phyloP scores from a whole-genome alignment of 2,888 invertebrate genomes.

The Eristalis arbustorum region DNA sequence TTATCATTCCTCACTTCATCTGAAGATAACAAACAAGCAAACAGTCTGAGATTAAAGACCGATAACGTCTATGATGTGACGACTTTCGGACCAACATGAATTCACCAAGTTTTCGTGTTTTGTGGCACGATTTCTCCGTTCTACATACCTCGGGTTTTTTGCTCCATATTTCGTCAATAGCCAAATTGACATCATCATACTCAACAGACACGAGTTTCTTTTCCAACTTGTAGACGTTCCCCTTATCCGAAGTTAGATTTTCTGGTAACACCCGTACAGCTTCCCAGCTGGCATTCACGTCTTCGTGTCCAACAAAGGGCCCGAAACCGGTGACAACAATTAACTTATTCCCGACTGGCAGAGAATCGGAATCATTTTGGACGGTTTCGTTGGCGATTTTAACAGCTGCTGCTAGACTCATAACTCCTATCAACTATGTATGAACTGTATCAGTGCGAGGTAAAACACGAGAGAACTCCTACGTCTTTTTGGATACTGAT shows the following conservation, averaged over 20 bases:
- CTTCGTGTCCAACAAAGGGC: slow-evolving; percentile 84
- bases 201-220: slow-evolving; percentile 84
- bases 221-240: slow-evolving; percentile 81
- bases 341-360: background rate
- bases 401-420: slow-evolving; percentile 46
- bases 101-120: background rate
- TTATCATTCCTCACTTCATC: background rate
- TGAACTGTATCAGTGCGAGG: background rate
- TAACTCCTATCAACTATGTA: background rate
- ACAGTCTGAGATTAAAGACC: background rate
- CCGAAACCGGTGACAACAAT: slow-evolving; percentile 88
- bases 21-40: background rate
- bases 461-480: background rate
- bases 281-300: slow-evolving; percentile 89
- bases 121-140: background rate
- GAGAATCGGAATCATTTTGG: background rate
- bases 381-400: background rate
- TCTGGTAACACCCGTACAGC: slow-evolving; percentile 84
- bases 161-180: slow-evolving; percentile 84
- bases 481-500: background rate
- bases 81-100: background rate
- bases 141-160: slow-evolving; percentile 83
- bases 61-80: background rate
- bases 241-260: slow-evolving; percentile 73
- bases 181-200: slow-evolving; percentile 84